Evolutionary conservation across 1,140 invertebrate species (phyloP).

Genomic region (Wasmannia auropunctata): DNA sequence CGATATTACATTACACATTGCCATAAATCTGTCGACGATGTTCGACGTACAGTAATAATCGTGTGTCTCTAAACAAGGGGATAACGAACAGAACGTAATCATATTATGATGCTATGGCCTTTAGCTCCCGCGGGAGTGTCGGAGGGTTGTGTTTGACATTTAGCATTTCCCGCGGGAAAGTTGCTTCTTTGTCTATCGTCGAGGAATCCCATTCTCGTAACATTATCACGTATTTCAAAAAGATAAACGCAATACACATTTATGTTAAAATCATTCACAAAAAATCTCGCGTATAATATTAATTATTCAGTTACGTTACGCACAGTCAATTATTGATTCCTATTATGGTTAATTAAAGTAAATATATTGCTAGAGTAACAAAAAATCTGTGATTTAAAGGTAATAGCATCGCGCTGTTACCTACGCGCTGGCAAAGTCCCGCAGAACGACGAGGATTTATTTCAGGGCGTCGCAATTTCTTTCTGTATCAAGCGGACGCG

Average conservation of each 20-base stretch:
- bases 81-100: conserved; percentile 80
- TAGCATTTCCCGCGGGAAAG: conserved; percentile 81
- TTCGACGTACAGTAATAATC: conserved; percentile 66
- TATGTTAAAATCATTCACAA: not conserved
- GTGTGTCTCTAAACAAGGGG: conserved; percentile 77
- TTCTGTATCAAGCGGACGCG: conserved; percentile 84
- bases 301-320: not conserved
- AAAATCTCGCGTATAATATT: not conserved
- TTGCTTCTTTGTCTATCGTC: conserved; percentile 62
- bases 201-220: conserved; percentile 65
- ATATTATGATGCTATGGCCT: conserved; percentile 82
- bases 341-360: not conserved
- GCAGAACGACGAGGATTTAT: conserved; percentile 77
- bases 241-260: conserved; percentile 7
- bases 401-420: not conserved
- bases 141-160: conserved; percentile 81
- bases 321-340: not conserved
- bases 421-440: not conserved
- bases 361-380: not conserved
- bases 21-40: conserved; percentile 41
- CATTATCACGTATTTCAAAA: conserved; percentile 53
- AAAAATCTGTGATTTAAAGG: not conserved
- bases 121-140: conserved; percentile 77
- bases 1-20: conserved; percentile 4
- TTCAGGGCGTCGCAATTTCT: conserved; percentile 81